Evolutionary conservation across 1,140 invertebrate species (phyloP), one percentile per base, ranked within the genome.

Genomic region (Brachionus paranguensis): DNA sequence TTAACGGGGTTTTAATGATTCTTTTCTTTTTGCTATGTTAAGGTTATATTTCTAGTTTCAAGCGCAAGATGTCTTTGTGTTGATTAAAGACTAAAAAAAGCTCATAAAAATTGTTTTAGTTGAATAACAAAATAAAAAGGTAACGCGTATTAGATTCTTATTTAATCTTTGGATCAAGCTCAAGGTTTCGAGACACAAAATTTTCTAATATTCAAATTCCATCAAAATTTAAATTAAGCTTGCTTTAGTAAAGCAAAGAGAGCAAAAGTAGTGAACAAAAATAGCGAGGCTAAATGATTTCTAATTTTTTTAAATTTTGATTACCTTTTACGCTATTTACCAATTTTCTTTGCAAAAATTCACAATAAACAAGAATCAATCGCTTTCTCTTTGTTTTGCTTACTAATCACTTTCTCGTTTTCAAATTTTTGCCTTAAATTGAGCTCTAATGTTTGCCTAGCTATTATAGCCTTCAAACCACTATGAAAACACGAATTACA

Each of bases 21-120:
- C 72, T 76, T 27, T 76, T 76, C 43, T 12, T 50, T 74, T 76
- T 76, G 27, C 14, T 76, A 29, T 76, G 41, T 76, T 76, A 76
- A 76, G 72, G 72, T 76, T 72, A 72, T 72, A 72, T 72, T 72
- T 72, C 68, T 72, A 43, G 68, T 72, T 60, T 72, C 33, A 11
- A 72, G 68, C 65, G 24, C 65, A 68, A 72, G 29, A 43, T 72
- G 33, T 72, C 37, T 72, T 72, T 72, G 53, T 60, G 68, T 72
- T 72, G 68, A 72, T 72, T 72, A 72, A 72, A 72, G 41, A 72
- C 17, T 29, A 43, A 43, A 43, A 72, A 72, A 72, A 72, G 68
- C 68, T 72, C 37, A 72, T 72, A 50, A 50, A 76, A 76, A 50
- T 76, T 76, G 72, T 76, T 76, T 76, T 76, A 76, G 72, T 76